Base-by-base conservation (phyloP, 2,888 invertebrate genomes). In the Phaonia tiefii region DNA sequence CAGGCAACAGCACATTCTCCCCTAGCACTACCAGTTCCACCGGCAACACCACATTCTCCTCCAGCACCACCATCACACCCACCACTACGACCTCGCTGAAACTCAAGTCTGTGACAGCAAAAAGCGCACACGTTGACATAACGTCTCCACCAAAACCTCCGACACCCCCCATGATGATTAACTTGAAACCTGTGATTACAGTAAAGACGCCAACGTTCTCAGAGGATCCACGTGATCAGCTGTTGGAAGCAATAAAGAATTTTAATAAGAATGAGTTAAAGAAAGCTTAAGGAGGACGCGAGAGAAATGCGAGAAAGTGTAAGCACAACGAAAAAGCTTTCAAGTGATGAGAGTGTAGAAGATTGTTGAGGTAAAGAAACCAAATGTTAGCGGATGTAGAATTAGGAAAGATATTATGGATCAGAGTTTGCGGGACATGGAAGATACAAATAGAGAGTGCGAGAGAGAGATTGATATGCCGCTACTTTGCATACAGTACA, bases 241-340 rank as follows among this genome's bases (percentile, higher is more conserved):
- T 96, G 39, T 90, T 96, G 88, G 92, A 93, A 66, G 94, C 95
- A 17, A 96, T 96, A 86, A 91, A 95, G 83, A 94, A 92, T 87
- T 95, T 95, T 83, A 94, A 95, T 75, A 88, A 87, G 1, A 87
- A 89, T 7, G 86, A 87, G 60, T 85, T 91, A 11, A 89, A 89
- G 63, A 85, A 86, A 25, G 83, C 86, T 66, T 89, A 77, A 87
- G 26, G 3, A 7, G 44, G 13, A 20, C 15, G 13, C 13, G 8
- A 17, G 17, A 42, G 13, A 7, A 5, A n/a, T 1, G n/a, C n/a
- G n/a, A 54, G 65, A 67, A 66, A 58, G 8, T 31, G 31, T n/a
- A 44, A 44, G 44, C 2, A 11, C 3, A 8, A 44, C 2, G 11
- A 11, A 44, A 11, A n/a, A 2, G 44, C 7, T 11, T 8, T 44